Conservation (phyloP, 2,113 vertebrate species). For the Megaptera novaeangliae region DNA sequence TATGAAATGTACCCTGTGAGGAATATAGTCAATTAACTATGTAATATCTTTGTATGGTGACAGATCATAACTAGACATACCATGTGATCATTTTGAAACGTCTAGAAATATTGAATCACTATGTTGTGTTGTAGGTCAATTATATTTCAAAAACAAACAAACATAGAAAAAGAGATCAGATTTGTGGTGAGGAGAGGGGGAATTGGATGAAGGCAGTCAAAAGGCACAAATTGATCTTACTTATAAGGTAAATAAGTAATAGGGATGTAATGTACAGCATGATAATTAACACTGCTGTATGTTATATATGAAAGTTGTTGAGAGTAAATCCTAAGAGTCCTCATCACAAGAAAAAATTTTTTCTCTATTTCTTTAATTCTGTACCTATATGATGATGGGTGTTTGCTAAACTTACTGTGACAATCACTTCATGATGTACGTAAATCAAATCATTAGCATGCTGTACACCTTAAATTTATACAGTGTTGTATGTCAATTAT, state of each 20-base stretch:
- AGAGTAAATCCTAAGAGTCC: neutral
- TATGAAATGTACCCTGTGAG: neutral
- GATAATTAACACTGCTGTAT: neutral
- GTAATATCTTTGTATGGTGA: neutral
- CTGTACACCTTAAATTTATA: neutral
- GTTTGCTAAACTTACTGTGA: neutral
- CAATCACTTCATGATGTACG: neutral
- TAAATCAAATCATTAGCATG: neutral
- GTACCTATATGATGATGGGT: neutral
- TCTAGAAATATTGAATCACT: neutral
- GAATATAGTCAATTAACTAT: neutral
- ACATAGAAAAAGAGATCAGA: neutral
- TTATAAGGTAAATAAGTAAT: neutral
- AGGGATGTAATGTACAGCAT: neutral
- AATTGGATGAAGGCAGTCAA: neutral
- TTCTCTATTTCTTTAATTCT: neutral
- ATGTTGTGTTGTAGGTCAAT: neutral
- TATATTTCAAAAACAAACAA: neutral
- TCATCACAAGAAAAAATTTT: no score
- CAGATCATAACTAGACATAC: neutral
- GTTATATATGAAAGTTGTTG: neutral
- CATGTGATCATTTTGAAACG: neutral
- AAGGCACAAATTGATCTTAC: neutral
- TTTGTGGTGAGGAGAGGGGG: neutral
- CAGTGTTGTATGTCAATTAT: neutral